Conservation (phyloP, 2,113 vertebrate genomes). For the Podocnemis expansa region DNA sequence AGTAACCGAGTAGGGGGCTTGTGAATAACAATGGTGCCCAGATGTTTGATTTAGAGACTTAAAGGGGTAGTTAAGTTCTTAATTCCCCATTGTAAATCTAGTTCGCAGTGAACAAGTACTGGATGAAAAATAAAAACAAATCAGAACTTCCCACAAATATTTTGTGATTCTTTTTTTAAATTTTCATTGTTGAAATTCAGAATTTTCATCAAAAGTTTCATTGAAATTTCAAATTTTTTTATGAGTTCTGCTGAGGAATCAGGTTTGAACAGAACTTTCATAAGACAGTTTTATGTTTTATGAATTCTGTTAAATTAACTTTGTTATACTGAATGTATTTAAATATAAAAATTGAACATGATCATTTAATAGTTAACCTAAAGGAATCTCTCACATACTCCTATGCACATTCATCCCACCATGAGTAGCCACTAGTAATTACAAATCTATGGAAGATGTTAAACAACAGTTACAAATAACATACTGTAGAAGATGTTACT, state of each 20-base stretch:
- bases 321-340: neutral
- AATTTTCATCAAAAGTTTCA: neutral
- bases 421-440: neutral
- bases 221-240: neutral
- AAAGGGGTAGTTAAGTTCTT: neutral
- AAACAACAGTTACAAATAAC: neutral
- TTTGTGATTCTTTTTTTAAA: too few relatives aligned
- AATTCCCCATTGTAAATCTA: neutral
- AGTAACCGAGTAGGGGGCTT: neutral
- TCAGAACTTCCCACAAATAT: too few relatives aligned
- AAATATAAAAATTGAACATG: neutral
- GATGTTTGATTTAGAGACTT: neutral
- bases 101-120: neutral
- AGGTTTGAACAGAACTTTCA: neutral
- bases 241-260: neutral
- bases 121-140: neutral
- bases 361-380: neutral
- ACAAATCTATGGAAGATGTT: rapidly evolving
- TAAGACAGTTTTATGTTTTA: neutral
- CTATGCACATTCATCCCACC: neutral
- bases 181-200: constrained; percentile 33
- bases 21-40: neutral
- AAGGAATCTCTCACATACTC: neutral
- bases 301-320: neutral
- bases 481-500: neutral